Percentiles rank a stretch among this genome's conserved stretches.
Evolutionary conservation across 2,888 invertebrate species (phyloP).

Genomic region (Nysson spinosus): DNA sequence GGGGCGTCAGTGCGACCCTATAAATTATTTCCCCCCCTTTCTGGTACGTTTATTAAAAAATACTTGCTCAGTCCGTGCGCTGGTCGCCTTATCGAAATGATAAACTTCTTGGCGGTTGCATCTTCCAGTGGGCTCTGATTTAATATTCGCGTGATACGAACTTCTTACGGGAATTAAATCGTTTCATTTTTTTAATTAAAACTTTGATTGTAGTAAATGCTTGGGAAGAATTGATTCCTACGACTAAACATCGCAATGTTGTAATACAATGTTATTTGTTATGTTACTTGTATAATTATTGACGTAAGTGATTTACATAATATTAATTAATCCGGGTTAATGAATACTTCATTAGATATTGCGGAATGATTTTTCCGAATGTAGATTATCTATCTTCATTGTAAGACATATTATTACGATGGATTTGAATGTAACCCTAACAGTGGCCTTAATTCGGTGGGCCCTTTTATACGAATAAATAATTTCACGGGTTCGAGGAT

Average conservation of each 20-base stretch:
- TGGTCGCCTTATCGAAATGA: conserved; percentile 51
- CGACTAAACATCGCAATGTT: too few species aligned
- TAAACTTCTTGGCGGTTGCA: conserved; percentile 55
- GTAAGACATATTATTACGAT: too few species aligned
- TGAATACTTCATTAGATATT: too few species aligned
- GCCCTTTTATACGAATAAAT: conserved; percentile 40
- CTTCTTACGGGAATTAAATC: not conserved
- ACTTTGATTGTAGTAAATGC: too few species aligned
- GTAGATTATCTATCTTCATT: too few species aligned
- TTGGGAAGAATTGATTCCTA: too few species aligned
- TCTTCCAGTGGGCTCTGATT: conserved; percentile 39
- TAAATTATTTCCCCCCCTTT: conserved; percentile 71
- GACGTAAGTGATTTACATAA: too few species aligned
- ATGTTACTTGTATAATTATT: too few species aligned
- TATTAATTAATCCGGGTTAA: too few species aligned
- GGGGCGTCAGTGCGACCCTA: conserved; percentile 68
- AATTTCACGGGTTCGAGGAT: conserved; percentile 31
- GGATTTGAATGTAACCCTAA: conserved; percentile 29
- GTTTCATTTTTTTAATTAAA: too few species aligned
- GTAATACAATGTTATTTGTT: too few species aligned
- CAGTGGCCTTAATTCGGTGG: conserved; percentile 35
- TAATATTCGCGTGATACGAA: conserved; percentile 26
- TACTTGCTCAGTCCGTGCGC: conserved; percentile 56
- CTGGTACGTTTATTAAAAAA: conserved; percentile 68
- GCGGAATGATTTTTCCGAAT: too few species aligned